Evolutionary conservation across 2,797 vertebrate species (phyloP).

Genomic region (Corythornis leucogaster): DNA sequence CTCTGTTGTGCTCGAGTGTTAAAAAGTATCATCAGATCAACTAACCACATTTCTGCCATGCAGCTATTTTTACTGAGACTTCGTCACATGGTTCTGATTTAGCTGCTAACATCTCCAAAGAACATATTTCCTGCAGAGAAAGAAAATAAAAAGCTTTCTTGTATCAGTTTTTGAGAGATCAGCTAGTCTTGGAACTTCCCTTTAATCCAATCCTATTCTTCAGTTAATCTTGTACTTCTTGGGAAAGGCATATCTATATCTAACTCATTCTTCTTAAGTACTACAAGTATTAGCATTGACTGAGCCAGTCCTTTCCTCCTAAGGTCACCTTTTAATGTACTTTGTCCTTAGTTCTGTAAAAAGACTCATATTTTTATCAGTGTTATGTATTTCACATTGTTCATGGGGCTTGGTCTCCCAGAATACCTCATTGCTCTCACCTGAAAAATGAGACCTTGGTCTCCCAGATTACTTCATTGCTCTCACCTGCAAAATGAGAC

Average conservation of each 20-base stretch:
- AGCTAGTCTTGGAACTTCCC: not conserved
- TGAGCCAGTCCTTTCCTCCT: not conserved
- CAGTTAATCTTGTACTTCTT: not conserved
- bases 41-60: not conserved
- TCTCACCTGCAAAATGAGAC: not conserved
- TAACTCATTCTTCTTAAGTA: not conserved
- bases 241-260: not conserved
- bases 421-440: not conserved
- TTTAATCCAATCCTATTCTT: not conserved
- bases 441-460: not conserved
- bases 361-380: not conserved
- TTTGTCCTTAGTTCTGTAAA: not conserved
- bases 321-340: not conserved
- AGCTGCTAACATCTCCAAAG: not conserved
- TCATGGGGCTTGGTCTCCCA: not conserved
- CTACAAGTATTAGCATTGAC: not conserved
- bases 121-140: not conserved
- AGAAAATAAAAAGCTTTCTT: not conserved
- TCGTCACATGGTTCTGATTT: not conserved
- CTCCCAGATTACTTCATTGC: not conserved
- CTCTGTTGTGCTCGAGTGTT: not conserved
- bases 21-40: not conserved
- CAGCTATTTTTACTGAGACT: not conserved
- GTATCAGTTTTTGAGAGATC: not conserved
- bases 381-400: not conserved